A percentile compares a stretch with the other conserved stretches of the same genome.
These are phyloP conservation scores for Brachynemurus nebulosus DNA, from an alignment of 2,888 invertebrate genomes.

Conservation along the genomic window DNA sequence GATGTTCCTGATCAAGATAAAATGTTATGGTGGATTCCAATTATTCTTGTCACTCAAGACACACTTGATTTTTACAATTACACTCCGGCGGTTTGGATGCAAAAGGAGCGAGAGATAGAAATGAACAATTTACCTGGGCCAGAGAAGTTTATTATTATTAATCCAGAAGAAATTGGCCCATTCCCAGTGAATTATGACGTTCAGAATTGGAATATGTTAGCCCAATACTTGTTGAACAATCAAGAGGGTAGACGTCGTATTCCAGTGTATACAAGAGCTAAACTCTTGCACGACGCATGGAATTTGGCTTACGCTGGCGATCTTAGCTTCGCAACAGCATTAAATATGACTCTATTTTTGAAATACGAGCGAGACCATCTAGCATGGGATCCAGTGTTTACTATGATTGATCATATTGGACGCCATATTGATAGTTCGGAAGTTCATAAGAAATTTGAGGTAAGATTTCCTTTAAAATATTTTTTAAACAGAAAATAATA, in stretches of 20 bases:
- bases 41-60: conserved; percentile 45
- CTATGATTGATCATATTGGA: conserved; percentile 69
- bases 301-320: conserved; percentile 66
- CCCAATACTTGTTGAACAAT: conserved; percentile 44
- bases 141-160: conserved; percentile 59
- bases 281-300: conserved; percentile 64
- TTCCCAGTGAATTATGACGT: conserved; percentile 73
- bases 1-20: conserved; percentile 56
- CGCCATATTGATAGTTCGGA: conserved; percentile 53
- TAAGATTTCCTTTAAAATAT: conserved; percentile 24
- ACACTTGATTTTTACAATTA: conserved; percentile 43
- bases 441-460: conserved; percentile 59
- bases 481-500: conserved; percentile 10
- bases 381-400: conserved; percentile 73
- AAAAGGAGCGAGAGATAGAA: conserved; percentile 37
- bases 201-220: conserved; percentile 61
- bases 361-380: conserved; percentile 57
- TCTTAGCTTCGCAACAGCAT: conserved; percentile 56
- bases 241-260: conserved; percentile 36
- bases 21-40: conserved; percentile 61
- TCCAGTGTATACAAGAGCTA: conserved; percentile 59
- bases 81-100: conserved; percentile 49
- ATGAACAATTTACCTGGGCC: conserved; percentile 39
- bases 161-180: conserved; percentile 74
- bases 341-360: conserved; percentile 67